A percentile compares a stretch with the other conserved stretches of the same genome.
These are phyloP conservation scores for Zapus hudsonius DNA, from an alignment of 2,113 vertebrate genomes.

Conservation along the genomic window DNA sequence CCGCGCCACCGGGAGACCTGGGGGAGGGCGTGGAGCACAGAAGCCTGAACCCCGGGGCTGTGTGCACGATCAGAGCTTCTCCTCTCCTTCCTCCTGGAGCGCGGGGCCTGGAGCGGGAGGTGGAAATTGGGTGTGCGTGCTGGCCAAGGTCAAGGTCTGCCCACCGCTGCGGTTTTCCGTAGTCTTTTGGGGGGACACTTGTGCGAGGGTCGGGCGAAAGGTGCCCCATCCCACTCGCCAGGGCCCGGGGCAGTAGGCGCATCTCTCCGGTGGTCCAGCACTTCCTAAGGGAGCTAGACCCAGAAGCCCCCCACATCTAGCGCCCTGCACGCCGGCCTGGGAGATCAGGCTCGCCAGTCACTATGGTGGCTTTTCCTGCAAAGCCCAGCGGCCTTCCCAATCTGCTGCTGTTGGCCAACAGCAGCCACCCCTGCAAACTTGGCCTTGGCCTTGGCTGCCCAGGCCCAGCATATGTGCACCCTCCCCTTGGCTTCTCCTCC, in stretches of 20 bases:
- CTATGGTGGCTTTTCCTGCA: neutral
- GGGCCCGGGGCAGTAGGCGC: no score
- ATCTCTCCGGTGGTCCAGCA: no score
- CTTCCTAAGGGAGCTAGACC: no score
- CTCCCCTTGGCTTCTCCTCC: neutral
- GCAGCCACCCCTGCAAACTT: neutral
- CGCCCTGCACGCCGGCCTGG: neutral
- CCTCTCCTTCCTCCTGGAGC: neutral
- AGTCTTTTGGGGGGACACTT: neutral
- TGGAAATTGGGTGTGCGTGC: accelerated
- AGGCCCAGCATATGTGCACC: accelerated
- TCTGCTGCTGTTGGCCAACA: neutral
- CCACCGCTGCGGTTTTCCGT: accelerated
- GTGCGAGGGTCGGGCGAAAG: no score
- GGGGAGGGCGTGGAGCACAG: accelerated
- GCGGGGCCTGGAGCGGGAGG: neutral
- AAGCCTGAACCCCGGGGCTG: neutral
- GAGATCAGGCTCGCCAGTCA: neutral
- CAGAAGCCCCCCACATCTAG: no score
- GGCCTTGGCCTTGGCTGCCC: neutral
- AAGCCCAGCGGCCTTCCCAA: neutral
- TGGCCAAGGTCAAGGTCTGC: neutral
- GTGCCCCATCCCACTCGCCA: no score
- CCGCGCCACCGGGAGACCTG: neutral
- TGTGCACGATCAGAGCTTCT: neutral